Evolutionary conservation across 1,140 invertebrate species (phyloP).

Genomic region (Carcinoscorpius rotundicauda): DNA sequence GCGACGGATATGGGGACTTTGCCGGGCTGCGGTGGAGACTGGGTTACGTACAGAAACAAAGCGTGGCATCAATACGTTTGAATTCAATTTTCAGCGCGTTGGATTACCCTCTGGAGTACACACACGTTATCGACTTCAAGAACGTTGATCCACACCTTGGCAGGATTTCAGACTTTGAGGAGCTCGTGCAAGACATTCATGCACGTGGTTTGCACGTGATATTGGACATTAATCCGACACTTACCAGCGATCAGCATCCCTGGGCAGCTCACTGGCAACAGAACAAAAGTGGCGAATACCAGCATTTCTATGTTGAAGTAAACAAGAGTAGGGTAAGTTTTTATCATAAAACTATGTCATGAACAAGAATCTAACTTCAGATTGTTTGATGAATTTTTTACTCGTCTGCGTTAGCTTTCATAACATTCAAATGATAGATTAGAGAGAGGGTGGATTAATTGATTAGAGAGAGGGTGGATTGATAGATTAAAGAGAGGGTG

Average conservation of each 20-base stretch:
- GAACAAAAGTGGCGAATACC: conserved; percentile 9
- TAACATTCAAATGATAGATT: too few relatives aligned
- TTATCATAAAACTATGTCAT: too few relatives aligned
- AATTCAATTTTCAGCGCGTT: conserved; percentile 56
- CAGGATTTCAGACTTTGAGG: conserved; percentile 45
- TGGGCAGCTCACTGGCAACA: conserved; percentile 14
- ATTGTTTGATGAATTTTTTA: too few relatives aligned
- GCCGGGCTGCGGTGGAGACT: conserved; percentile 12
- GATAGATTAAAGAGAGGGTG: too few relatives aligned
- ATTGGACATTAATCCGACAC: conserved; percentile 43
- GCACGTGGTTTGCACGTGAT: conserved; percentile 52
- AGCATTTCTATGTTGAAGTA: conserved; percentile 8
- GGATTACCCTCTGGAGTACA: conserved; percentile 53
- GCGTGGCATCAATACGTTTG: conserved; percentile 50
- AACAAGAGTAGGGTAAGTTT: neutral
- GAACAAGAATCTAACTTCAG: too few relatives aligned
- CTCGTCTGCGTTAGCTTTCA: too few relatives aligned
- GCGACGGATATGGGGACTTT: conserved; percentile 21
- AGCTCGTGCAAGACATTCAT: conserved; percentile 43
- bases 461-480: too few relatives aligned
- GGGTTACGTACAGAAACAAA: conserved; percentile 37
- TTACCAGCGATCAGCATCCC: conserved; percentile 16
- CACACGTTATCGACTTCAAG: conserved; percentile 45
- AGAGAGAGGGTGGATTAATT: too few relatives aligned
- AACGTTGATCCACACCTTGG: conserved; percentile 50